A percentile compares a stretch with the other conserved stretches of the same genome.
These are phyloP conservation scores for Panagrolaimus sp. DNA, from an alignment of 1,140 invertebrate genomes.

Conservation along the genomic window DNA sequence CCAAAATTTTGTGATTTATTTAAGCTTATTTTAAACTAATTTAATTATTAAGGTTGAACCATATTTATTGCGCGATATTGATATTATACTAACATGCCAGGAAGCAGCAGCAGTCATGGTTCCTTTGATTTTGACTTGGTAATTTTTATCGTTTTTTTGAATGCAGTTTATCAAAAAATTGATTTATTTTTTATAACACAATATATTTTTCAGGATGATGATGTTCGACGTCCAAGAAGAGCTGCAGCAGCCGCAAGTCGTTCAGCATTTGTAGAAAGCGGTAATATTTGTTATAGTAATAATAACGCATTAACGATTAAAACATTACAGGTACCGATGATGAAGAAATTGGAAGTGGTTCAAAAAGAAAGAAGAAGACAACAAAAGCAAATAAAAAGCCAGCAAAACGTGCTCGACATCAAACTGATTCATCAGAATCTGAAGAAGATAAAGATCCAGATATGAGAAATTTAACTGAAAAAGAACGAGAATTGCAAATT, in stretches of 20 bases:
- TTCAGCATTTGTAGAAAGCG: constrained; percentile 1
- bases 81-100: too few relatives aligned
- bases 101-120: too few relatives aligned
- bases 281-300: neutral
- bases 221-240: neutral
- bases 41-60: too few relatives aligned
- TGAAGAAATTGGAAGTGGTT: neutral
- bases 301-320: too few relatives aligned
- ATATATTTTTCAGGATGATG: constrained; percentile 4
- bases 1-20: too few relatives aligned
- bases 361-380: neutral
- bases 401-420: neutral
- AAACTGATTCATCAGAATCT: neutral
- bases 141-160: too few relatives aligned
- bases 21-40: too few relatives aligned
- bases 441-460: neutral
- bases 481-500: constrained; percentile 8
- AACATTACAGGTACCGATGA: neutral
- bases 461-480: constrained; percentile 5
- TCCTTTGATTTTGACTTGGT: too few relatives aligned
- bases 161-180: too few relatives aligned
- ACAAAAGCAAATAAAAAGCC: neutral
- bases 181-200: too few relatives aligned
- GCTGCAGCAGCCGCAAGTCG: neutral
- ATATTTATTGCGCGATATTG: too few relatives aligned